phyloP scores from a whole-genome alignment of 1,140 invertebrate genomes.

The Cryptotermes secundus region DNA sequence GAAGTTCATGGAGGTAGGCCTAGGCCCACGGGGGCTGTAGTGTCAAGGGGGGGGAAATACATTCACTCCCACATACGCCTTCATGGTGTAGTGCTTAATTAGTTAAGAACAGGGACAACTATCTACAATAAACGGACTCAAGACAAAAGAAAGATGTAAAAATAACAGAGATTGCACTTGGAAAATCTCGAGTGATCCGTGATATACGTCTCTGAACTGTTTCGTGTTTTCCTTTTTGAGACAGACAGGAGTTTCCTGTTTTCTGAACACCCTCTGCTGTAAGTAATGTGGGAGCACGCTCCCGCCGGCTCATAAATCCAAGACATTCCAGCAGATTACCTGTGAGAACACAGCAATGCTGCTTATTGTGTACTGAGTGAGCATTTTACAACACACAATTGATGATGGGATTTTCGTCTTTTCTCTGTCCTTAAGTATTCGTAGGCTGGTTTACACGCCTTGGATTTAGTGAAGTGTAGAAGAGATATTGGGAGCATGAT shows the following conservation, averaged over 20 bases:
- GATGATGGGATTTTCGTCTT: not conserved
- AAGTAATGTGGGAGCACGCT: constrained; percentile 12
- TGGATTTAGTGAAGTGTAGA: not conserved
- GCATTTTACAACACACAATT: constrained; percentile 19
- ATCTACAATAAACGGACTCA: too few relatives aligned
- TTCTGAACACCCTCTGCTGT: not conserved
- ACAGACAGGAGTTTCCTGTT: not conserved
- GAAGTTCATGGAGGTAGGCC: too few relatives aligned
- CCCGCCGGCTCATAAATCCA: not conserved
- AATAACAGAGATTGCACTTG: too few relatives aligned
- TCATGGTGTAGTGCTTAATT: too few relatives aligned
- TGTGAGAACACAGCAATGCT: not conserved
- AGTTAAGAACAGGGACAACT: too few relatives aligned
- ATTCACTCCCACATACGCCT: too few relatives aligned
- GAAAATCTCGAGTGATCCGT: too few relatives aligned
- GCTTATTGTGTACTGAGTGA: not conserved
- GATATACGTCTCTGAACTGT: too few relatives aligned
- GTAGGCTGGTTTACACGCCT: not conserved
- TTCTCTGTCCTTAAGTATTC: not conserved
- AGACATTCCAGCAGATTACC: not conserved
- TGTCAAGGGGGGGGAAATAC: too few relatives aligned
- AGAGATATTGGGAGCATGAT: not conserved
- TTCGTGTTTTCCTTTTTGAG: too few relatives aligned
- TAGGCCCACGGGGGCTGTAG: too few relatives aligned
- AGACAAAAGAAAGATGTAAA: too few relatives aligned